These are phyloP conservation scores for Zeuzera pyrina DNA, from an alignment of 2,888 invertebrate genomes.

Conservation along the genomic window DNA sequence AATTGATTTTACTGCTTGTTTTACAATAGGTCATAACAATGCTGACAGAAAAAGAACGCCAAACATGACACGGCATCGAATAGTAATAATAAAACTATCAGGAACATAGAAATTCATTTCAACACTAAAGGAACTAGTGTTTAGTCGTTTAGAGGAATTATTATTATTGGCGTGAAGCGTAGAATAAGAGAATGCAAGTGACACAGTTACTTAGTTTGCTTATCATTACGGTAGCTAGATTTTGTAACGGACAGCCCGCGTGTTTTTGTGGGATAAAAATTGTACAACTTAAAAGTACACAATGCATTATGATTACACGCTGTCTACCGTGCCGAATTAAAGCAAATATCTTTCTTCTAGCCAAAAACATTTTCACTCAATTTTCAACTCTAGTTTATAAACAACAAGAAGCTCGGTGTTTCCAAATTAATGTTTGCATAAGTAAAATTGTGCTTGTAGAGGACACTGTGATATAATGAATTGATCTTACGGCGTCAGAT, in stretches of 20 bases:
- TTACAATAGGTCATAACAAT: no score
- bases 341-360: constrained; percentile 19
- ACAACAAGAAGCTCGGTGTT: constrained; percentile 10
- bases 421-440: no score
- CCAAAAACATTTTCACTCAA: constrained; percentile 10
- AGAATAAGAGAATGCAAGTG: constrained; percentile 11
- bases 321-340: constrained; percentile 34
- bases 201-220: constrained; percentile 17
- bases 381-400: constrained; percentile 15
- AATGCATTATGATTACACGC: constrained; percentile 36
- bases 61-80: no score
- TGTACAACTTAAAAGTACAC: constrained; percentile 23
- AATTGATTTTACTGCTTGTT: no score
- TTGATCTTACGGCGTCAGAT: constrained; percentile 19
- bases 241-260: constrained; percentile 20
- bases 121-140: no score
- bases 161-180: constrained; percentile 5
- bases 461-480: constrained; percentile 25
- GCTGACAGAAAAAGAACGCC: no score
- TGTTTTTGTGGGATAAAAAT: constrained; percentile 33
- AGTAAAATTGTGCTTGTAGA: constrained; percentile 23
- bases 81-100: no score
- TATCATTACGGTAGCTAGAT: constrained; percentile 24
- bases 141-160: no score
- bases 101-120: no score